Percentiles rank a stretch among this genome's conserved stretches.
These are phyloP conservation scores for Caenorhabditis elegans DNA, from an alignment of 1,140 invertebrate species.

Conservation along the genomic window WBcel235 BX284606.5:10235501-10236000, in stretches of 20 bases:
- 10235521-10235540: background rate
- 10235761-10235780: conserved; percentile 27
- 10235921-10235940: conserved; percentile 37
- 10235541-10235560: background rate
- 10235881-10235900: too few relatives aligned
- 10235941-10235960: conserved; percentile 40
- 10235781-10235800: too few relatives aligned
- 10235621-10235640: conserved; percentile 26
- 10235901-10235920: conserved; percentile 14
- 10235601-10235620: conserved; percentile 40
- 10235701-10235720: conserved; percentile 42
- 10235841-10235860: too few relatives aligned
- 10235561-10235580: background rate
- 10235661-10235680: background rate
- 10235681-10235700: conserved; percentile 35
- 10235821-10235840: too few relatives aligned
- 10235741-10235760: conserved; percentile 37
- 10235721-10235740: conserved; percentile 38
- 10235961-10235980: conserved; percentile 34
- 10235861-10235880: too few relatives aligned
- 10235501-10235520: too few relatives aligned
- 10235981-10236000: conserved; percentile 39
- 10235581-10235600: conserved; percentile 41
- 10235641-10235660: conserved; percentile 12
- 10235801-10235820: too few relatives aligned